A percentile compares a stretch with the other conserved stretches of the same genome.
These are phyloP conservation scores for Leptinotarsa haldemani DNA, from an alignment of 2,888 invertebrate genomes.

Conservation along the genomic window DNA sequence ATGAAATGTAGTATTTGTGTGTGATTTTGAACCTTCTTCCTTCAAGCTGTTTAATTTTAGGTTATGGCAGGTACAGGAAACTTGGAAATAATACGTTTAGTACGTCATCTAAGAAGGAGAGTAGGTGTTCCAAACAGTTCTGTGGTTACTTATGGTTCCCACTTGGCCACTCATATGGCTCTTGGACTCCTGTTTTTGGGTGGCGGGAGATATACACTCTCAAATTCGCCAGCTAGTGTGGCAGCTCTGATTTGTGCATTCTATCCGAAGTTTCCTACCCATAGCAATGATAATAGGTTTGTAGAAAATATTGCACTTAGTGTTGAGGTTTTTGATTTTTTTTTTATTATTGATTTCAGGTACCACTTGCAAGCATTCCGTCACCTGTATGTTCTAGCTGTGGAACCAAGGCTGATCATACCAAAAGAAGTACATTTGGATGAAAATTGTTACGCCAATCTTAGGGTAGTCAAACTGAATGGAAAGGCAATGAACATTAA, in stretches of 20 bases:
- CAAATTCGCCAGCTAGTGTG: conserved; percentile 85
- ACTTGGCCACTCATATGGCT: conserved; percentile 96
- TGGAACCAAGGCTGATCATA: conserved; percentile 88
- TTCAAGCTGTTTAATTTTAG: conserved; percentile 59
- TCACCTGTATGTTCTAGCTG: conserved; percentile 94
- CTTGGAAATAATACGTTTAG: conserved; percentile 81
- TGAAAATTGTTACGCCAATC: conserved; percentile 84
- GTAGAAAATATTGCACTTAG: background rate
- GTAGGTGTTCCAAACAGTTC: conserved; percentile 78
- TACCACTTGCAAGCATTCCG: conserved; percentile 97
- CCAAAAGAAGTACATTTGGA: conserved; percentile 87
- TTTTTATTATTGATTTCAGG: conserved; percentile 65
- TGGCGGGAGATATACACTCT: conserved; percentile 88
- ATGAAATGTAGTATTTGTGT: background rate
- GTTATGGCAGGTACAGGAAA: conserved; percentile 97
- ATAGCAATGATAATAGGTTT: conserved; percentile 95
- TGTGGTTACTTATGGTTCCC: conserved; percentile 87
- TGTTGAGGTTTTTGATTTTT: background rate
- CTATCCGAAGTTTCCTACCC: conserved; percentile 97
- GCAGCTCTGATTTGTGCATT: conserved; percentile 93
- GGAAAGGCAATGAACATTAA: conserved; percentile 66
- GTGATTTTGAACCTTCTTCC: background rate
- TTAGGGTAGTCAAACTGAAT: conserved; percentile 71
- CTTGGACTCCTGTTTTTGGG: conserved; percentile 94
- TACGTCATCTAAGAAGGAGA: conserved; percentile 85